phyloP scores from a whole-genome alignment of 1,140 invertebrate genomes.

The Lepidostoma basale region DNA sequence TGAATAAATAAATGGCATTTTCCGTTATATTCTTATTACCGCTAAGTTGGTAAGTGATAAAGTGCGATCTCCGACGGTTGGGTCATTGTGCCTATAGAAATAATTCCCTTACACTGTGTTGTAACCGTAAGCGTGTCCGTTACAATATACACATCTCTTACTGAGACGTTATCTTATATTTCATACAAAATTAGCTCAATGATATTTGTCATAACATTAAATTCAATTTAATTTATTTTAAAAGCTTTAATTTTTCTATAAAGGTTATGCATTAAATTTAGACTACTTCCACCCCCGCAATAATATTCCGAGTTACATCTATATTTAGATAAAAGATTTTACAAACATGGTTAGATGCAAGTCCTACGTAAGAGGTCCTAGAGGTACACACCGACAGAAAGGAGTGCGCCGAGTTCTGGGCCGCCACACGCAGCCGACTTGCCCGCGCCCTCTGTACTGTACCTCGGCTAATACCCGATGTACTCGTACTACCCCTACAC shows the following conservation, averaged over 20 bases:
- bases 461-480: too few species aligned
- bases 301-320: conserved; percentile 57
- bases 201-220: conserved; percentile 47
- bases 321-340: conserved; percentile 46
- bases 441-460: too few species aligned
- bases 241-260: conserved; percentile 48
- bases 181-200: conserved; percentile 48
- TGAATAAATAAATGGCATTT: conserved; percentile 41
- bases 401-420: too few species aligned
- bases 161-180: conserved; percentile 43
- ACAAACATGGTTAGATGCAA: conserved; percentile 30
- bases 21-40: conserved; percentile 33
- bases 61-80: conserved; percentile 22
- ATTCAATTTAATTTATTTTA: conserved; percentile 44
- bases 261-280: conserved; percentile 48
- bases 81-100: too few species aligned
- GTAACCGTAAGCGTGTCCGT: conserved; percentile 32
- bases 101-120: conserved; percentile 28
- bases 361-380: conserved; percentile 43
- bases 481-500: too few species aligned
- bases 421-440: too few species aligned
- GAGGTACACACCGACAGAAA: conserved; percentile 37
- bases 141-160: conserved; percentile 43
- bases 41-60: conserved; percentile 40
- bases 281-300: conserved; percentile 47